Conservation (phyloP, 2,888 invertebrate species). For the Eulithis testata region DNA sequence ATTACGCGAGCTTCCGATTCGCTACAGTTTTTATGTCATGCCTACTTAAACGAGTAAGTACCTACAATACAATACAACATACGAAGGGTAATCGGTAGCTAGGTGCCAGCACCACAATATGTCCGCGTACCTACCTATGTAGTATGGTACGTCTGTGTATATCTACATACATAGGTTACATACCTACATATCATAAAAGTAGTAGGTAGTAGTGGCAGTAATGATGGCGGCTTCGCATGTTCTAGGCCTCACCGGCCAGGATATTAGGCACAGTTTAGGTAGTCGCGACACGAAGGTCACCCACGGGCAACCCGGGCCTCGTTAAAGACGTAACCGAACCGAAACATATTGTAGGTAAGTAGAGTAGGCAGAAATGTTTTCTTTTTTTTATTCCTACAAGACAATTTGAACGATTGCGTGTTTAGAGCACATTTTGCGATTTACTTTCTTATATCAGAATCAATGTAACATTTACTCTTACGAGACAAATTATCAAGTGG, state of each 20-base stretch:
- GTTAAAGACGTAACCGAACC: constrained; percentile 3
- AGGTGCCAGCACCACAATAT: too few species aligned
- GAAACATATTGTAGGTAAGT: constrained; percentile 8
- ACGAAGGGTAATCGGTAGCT: too few species aligned
- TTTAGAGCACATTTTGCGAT: too few species aligned
- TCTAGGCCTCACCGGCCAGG: constrained; percentile 4
- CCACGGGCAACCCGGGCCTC: not conserved
- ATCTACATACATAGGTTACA: not conserved
- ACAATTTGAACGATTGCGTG: too few species aligned
- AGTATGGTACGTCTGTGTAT: too few species aligned
- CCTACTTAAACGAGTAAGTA: too few species aligned
- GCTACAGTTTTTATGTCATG: constrained; percentile 6
- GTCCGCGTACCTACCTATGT: not conserved
- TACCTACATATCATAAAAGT: not conserved
- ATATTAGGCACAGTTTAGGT: constrained; percentile 10
- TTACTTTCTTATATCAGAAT: too few species aligned
- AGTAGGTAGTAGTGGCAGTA: too few species aligned
- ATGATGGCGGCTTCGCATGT: not conserved
- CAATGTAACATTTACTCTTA: too few species aligned
- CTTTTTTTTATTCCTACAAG: too few species aligned
- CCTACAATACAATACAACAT: too few species aligned
- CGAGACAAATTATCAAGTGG: too few species aligned
- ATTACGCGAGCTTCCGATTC: constrained; percentile 15
- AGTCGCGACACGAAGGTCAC: constrained; percentile 11
- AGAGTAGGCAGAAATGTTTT: not conserved